Conservation (phyloP, 2,113 vertebrate species). For the Chaetodon auriga region DNA sequence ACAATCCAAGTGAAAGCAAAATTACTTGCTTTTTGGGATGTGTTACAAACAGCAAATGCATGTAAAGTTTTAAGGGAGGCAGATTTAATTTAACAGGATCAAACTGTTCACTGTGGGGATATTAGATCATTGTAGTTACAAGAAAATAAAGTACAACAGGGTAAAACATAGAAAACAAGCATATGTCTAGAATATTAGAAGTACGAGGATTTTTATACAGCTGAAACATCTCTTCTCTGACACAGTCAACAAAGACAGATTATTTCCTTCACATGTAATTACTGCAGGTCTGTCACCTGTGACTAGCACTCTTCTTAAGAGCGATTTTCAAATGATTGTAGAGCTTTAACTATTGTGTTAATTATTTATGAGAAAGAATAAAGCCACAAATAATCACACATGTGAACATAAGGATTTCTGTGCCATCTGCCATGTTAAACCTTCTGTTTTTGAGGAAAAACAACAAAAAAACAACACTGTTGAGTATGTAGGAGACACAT, state of each 20-base stretch:
- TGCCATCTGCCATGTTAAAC: slow-evolving; percentile 26
- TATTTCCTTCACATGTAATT: background rate
- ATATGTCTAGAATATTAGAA: background rate
- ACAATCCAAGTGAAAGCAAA: background rate
- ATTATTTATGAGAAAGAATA: background rate
- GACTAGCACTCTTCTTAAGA: background rate
- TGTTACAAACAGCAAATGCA: background rate
- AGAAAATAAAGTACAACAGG: background rate
- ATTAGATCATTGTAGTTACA: background rate
- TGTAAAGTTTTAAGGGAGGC: background rate
- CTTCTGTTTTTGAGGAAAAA: background rate
- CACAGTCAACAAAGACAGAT: background rate
- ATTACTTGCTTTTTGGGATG: background rate
- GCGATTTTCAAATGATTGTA: background rate
- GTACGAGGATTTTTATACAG: background rate
- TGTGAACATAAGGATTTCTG: slow-evolving; percentile 13
- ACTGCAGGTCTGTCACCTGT: background rate
- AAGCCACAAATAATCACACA: background rate
- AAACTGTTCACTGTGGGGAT: background rate
- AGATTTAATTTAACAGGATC: background rate
- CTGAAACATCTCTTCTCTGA: background rate
- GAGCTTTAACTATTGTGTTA: background rate
- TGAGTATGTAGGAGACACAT: background rate
- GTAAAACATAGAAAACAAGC: background rate
- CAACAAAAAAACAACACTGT: slow-evolving; percentile 43